Conservation (phyloP, 2,888 invertebrate species). For the Cosmia pyralina region DNA sequence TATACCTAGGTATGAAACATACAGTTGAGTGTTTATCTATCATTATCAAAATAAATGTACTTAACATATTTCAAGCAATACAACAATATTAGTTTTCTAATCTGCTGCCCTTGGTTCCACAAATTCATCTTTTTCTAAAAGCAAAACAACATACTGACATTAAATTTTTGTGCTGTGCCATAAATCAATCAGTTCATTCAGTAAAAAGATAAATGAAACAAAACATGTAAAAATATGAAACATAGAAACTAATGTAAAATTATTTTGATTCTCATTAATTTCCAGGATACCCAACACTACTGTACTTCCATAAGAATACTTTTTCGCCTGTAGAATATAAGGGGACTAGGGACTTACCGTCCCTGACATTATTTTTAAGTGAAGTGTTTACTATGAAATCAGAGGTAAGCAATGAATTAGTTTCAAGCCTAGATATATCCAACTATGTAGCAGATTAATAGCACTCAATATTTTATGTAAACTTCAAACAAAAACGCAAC, state of each 20-base stretch:
- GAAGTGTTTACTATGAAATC: conserved; percentile 88
- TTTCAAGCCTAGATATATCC: not conserved
- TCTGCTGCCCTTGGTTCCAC: not conserved
- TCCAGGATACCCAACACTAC: conserved; percentile 92
- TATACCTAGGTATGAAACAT: not conserved
- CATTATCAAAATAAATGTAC: not conserved
- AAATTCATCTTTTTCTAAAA: not conserved
- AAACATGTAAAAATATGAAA: not conserved
- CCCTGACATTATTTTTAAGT: conserved; percentile 94
- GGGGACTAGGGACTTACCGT: conserved; percentile 94
- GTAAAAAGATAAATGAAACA: too few relatives aligned
- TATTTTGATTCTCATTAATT: conserved; percentile 47
- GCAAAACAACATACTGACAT: not conserved
- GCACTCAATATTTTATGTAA: too few relatives aligned
- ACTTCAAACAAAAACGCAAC: too few relatives aligned
- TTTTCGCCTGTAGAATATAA: conserved; percentile 93
- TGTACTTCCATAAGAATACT: conserved; percentile 93
- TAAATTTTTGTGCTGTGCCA: not conserved
- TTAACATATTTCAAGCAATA: not conserved
- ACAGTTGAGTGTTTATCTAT: not conserved
- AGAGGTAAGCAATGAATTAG: conserved; percentile 80
- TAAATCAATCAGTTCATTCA: not conserved
- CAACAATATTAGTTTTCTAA: not conserved
- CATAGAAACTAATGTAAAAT: too few relatives aligned
- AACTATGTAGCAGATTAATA: too few relatives aligned